Percentiles rank a stretch among this genome's conserved stretches.
phyloP scores from a whole-genome alignment of 2,888 invertebrate genomes.

The Aspidiotus rigidus region DNA sequence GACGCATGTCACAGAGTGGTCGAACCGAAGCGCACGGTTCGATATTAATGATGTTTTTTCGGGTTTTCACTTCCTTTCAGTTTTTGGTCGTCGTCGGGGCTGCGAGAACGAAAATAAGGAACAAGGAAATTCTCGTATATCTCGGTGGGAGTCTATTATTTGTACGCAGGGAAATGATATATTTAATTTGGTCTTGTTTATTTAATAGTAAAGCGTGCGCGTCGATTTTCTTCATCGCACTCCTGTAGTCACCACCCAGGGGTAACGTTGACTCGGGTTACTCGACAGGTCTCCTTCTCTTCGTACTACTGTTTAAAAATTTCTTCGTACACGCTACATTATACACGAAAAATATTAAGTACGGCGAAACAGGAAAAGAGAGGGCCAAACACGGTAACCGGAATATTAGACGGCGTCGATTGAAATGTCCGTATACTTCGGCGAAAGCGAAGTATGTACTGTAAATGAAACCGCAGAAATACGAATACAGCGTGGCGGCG shows the following conservation, averaged over 20 bases:
- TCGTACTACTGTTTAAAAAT: slow-evolving; percentile 1
- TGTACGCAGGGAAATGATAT: slow-evolving; percentile 19
- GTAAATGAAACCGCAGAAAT: slow-evolving; percentile 22
- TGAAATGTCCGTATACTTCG: slow-evolving; percentile 22
- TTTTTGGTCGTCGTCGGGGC: background rate
- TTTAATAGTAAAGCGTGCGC: slow-evolving; percentile 14
- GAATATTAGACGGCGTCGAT: slow-evolving; percentile 32
- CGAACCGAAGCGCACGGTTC: background rate
- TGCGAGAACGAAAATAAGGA: background rate
- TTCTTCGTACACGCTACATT: background rate
- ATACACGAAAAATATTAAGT: background rate
- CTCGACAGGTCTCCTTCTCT: background rate
- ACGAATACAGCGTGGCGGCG: background rate
- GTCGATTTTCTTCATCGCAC: slow-evolving; percentile 8
- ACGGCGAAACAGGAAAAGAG: slow-evolving; percentile 1
- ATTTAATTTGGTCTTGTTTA: slow-evolving; percentile 31
- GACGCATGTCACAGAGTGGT: background rate
- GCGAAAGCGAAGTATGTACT: background rate
- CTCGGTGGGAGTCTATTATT: slow-evolving; percentile 2
- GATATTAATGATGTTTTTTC: slow-evolving; percentile 2
- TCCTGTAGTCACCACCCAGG: slow-evolving; percentile 26
- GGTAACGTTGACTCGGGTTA: slow-evolving; percentile 26
- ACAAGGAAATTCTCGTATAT: background rate
- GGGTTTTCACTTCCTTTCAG: background rate
- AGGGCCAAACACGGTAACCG: background rate